Base-by-base conservation (phyloP, 2,888 invertebrate species). In the Stenodera caucasica region DNA sequence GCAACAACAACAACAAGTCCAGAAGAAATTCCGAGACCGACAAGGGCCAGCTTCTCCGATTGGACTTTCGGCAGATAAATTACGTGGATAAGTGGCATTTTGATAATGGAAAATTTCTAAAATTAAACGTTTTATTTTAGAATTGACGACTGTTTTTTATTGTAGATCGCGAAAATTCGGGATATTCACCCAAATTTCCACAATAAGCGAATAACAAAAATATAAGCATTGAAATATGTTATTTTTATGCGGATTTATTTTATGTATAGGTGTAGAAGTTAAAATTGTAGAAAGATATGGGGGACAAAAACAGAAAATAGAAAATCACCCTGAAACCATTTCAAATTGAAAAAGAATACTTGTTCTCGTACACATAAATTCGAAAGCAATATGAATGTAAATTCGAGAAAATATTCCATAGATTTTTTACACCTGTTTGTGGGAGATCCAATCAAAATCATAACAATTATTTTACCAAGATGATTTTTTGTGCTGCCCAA, bases 11-110 rank as follows among this genome's bases (percentile, higher is more conserved):
- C 70, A 55, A 3, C 7, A 12, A 57, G 14, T 40, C 70, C 77
- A 0, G 75, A 75, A 15, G 77, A 77, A 33, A 65, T 65, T 23
- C 63, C 63, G 6, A 56, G 57, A 23, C 59, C 72, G 8, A 58
- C 66, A 11, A 72, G 80, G 66, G 75, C 71, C 58, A 79, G 78
- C 58, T 78, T 79, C 69, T 79, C 80, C 2, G 80, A 80, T 49
- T 80, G 80, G 80, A 21, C 45, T 1, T 18, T 45, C 21, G 45
- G 45, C 1, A 14, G 45, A 3, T 21, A 45, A 12, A 12, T 18
- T 40, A 18, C 18, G 7, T n/a, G n/a, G n/a, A n/a, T n/a, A n/a
- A n/a, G n/a, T n/a, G 8, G 18, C 2, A 45, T 21, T 45, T 45
- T 12, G 18, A 40, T 9, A 15, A 15, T 37, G 2, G 5, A 35